phyloP scores from a whole-genome alignment of 2,888 invertebrate genomes.

The Erannis defoliaria region DNA sequence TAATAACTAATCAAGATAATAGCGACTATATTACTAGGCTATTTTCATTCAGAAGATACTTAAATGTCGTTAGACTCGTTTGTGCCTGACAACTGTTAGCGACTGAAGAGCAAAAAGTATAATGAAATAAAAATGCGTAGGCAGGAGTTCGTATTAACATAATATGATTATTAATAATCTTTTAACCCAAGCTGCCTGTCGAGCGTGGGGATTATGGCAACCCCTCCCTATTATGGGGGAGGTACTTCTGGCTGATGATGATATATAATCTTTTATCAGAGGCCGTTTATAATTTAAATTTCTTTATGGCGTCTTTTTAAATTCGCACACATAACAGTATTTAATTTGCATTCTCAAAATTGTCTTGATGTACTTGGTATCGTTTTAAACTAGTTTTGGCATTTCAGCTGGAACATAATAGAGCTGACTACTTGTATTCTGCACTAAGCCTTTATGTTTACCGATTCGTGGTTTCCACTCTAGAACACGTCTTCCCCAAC shows the following conservation, averaged over 20 bases:
- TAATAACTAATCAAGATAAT: constrained; percentile 31
- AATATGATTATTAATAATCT: neutral
- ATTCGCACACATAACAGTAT: neutral
- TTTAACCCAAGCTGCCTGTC: too few relatives aligned
- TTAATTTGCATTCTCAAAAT: neutral
- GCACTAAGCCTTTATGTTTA: too few relatives aligned
- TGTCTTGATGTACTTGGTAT: too few relatives aligned
- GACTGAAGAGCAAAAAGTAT: constrained; percentile 4
- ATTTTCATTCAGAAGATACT: constrained; percentile 9
- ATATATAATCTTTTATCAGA: neutral
- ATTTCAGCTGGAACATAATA: too few relatives aligned
- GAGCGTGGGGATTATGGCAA: too few relatives aligned
- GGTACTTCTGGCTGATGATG: too few relatives aligned
- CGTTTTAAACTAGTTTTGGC: too few relatives aligned
- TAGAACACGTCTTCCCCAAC: too few relatives aligned
- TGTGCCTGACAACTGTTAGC: constrained; percentile 8
- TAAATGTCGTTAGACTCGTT: constrained; percentile 6
- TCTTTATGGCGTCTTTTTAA: neutral
- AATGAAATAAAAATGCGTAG: constrained; percentile 20
- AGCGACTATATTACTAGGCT: constrained; percentile 3
- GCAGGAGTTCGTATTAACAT: neutral
- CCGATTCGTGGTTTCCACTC: too few relatives aligned
- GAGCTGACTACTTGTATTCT: too few relatives aligned
- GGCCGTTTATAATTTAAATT: neutral
- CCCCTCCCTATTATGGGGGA: too few relatives aligned